Base-by-base conservation (phyloP, 2,888 invertebrate genomes). In the Anagyrus pseudococci region DNA sequence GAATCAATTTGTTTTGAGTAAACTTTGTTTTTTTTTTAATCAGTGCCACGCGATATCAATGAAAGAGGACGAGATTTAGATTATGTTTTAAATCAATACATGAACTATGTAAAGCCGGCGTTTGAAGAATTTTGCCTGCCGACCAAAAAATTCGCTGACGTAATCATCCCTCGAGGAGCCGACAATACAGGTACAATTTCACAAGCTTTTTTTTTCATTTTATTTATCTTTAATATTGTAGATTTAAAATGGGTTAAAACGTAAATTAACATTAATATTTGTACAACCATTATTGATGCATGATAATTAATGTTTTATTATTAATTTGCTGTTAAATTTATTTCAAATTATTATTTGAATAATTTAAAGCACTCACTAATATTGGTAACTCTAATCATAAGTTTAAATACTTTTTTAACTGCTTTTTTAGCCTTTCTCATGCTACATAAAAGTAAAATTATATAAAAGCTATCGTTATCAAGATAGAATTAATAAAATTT, bases 61-160 rank as follows among this genome's bases (percentile, higher is more conserved):
- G 97, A 98, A 82, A 87, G 96, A 68, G 96, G 96, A 1, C 85
- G 99, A 43, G 94, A 96, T 79, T 83, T 99, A 77, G 96, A 98
- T 75, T 92, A 94, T 73, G 96, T 98, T 10, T 86, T 99, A 29
- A 92, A 92, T 76, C 98, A 98, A 79, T 99, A 99, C 82, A 97
- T 96, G 89, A 94, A 92, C 75, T 96, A 92, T 80, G 98, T 99
- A 2, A 99, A 99, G 82, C 98, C 98, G n/a, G 98, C 98, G 2
- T 99, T 99, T 82, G 99, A 99, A 80, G 98, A 98, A 82, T 98
- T 98, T 83, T 98, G 98, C 80, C 86, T 96, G 71, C 98, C 98
- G 67, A 99, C 99, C 1, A 99, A 99, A 84, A 98, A 99, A 82
- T 98, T 98, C 84, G 98, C 98, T 58, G 99, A 99, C 84, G 96